Evolutionary conservation across 2,797 vertebrate genomes (phyloP).

Genomic region (Eremophila alpestris): DNA sequence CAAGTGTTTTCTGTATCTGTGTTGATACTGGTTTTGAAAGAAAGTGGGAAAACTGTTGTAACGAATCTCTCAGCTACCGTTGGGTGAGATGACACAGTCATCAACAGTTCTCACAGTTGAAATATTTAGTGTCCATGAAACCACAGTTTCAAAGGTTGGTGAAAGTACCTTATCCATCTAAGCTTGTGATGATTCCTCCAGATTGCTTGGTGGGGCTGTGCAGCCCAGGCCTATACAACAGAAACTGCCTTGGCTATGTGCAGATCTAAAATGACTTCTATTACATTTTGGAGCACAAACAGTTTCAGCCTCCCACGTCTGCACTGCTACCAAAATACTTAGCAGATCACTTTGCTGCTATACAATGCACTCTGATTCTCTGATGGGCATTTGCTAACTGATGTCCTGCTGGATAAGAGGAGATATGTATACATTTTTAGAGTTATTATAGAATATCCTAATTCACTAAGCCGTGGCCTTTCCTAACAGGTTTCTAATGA

Average conservation of each 20-base stretch:
- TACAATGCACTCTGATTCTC: neutral
- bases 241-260: neutral
- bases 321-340: neutral
- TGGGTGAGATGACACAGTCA: neutral
- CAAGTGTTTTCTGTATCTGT: neutral
- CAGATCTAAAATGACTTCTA: neutral
- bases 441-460: neutral
- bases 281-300: neutral
- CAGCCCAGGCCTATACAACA: neutral
- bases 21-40: neutral
- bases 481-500: neutral
- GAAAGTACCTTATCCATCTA: neutral
- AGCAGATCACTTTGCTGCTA: neutral
- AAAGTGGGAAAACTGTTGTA: neutral
- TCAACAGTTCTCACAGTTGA: neutral
- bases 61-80: neutral
- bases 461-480: neutral
- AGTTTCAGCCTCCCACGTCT: neutral
- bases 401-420: neutral
- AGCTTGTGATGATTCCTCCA: neutral
- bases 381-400: neutral
- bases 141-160: neutral
- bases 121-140: neutral
- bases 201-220: neutral
- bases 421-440: neutral